Evolutionary conservation across 2,888 invertebrate species (phyloP).

Genomic region (Drosophila picticornis): DNA sequence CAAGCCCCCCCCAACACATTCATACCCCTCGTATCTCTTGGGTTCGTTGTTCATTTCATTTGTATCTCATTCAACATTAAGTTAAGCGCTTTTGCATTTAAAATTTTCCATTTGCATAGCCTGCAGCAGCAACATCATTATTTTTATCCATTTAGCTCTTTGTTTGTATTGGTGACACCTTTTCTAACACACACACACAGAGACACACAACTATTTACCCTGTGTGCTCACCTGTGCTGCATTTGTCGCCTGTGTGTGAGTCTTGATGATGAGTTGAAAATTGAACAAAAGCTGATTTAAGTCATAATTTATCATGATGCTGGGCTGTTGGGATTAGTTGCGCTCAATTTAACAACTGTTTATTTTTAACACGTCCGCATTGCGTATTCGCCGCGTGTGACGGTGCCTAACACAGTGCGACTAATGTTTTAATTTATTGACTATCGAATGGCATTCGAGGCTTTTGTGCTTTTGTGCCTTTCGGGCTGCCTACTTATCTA

Average conservation of each 20-base stretch:
- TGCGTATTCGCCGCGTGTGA: conserved; percentile 65
- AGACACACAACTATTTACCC: conserved; percentile 57
- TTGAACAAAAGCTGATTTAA: conserved; percentile 81
- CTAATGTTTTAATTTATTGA: conserved; percentile 79
- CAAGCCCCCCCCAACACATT: not conserved
- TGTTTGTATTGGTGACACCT: conserved; percentile 69
- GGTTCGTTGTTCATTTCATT: conserved; percentile 6
- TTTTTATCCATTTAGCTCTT: conserved; percentile 69
- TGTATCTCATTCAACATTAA: conserved; percentile 50
- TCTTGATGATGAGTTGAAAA: conserved; percentile 78
- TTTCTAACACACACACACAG: conserved; percentile 50
- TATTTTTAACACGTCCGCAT: conserved; percentile 78
- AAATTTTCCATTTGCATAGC: conserved; percentile 58
- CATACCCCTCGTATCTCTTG: not conserved
- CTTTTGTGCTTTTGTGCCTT: conserved; percentile 42
- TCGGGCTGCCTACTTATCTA: conserved; percentile 20
- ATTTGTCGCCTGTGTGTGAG: conserved; percentile 32
- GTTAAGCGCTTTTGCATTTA: conserved; percentile 62
- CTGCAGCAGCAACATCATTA: conserved; percentile 55
- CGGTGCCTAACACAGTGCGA: conserved; percentile 1
- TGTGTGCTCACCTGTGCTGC: conserved; percentile 53
- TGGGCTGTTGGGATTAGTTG: conserved; percentile 68
- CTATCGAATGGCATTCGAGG: conserved; percentile 62
- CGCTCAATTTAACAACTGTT: conserved; percentile 78
- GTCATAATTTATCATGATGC: conserved; percentile 79